Percentiles rank a stretch among this genome's conserved stretches.
Conservation (phyloP, 1,140 invertebrate genomes). For the Acyrthosiphon pisum region DNA sequence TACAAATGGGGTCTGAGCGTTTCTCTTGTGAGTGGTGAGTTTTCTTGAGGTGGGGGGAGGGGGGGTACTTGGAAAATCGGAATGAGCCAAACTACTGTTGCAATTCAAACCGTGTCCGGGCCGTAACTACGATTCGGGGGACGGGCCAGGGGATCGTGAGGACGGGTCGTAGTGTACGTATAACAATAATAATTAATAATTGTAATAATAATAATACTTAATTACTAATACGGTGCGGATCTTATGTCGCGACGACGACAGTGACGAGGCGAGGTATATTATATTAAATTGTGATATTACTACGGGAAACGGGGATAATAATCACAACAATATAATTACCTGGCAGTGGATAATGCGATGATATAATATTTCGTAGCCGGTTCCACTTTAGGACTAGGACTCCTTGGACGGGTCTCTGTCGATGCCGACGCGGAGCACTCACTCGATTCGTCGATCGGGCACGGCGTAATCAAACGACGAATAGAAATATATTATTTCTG, state of each 20-base stretch:
- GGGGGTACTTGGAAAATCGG: conserved; percentile 12
- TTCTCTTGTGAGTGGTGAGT: neutral
- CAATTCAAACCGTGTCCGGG: conserved; percentile 39
- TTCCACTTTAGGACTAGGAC: neutral
- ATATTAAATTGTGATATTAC: no score
- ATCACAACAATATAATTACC: neutral
- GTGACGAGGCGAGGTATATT: neutral
- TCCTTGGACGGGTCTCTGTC: neutral
- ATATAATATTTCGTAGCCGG: neutral
- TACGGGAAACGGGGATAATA: no score
- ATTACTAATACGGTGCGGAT: no score
- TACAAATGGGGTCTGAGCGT: neutral
- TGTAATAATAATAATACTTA: neutral
- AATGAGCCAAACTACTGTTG: conserved; percentile 30
- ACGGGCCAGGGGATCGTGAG: neutral
- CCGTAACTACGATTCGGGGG: neutral
- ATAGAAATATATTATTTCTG: neutral
- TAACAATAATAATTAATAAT: neutral
- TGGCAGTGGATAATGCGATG: neutral
- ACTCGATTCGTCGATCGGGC: neutral
- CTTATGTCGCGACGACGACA: no score
- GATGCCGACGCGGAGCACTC: no score
- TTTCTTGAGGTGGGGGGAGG: neutral
- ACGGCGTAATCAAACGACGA: neutral
- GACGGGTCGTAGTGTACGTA: neutral